These are phyloP conservation scores for Agriopis aurantiaria DNA, from an alignment of 2,888 invertebrate genomes.

Conservation along the genomic window DNA sequence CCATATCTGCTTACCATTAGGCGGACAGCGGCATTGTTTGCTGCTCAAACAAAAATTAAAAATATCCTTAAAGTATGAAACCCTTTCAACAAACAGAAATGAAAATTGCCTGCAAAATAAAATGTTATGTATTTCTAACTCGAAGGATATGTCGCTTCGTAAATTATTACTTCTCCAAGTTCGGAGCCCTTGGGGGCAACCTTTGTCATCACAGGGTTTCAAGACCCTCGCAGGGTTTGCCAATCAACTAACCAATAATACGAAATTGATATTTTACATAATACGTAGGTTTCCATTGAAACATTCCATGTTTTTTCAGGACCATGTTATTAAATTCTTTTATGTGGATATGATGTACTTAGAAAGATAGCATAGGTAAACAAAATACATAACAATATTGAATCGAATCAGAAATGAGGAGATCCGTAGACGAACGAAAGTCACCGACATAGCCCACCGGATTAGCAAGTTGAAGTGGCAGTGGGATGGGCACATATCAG, in stretches of 20 bases:
- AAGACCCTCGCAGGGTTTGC: slow-evolving; percentile 14
- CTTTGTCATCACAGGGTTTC: slow-evolving; percentile 28
- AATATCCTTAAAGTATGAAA: background rate
- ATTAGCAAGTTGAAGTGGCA: too few species aligned
- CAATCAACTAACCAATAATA: slow-evolving; percentile 30
- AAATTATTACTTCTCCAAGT: slow-evolving; percentile 25
- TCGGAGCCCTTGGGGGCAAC: slow-evolving; percentile 16
- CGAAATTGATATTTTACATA: slow-evolving; percentile 29
- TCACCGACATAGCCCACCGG: too few species aligned
- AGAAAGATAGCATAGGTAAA: too few species aligned
- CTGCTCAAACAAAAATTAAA: too few species aligned
- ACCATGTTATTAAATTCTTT: slow-evolving; percentile 10
- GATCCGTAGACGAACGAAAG: too few species aligned
- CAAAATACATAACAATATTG: too few species aligned
- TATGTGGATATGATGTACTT: background rate
- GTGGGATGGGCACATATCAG: too few species aligned
- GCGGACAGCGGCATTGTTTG: too few species aligned
- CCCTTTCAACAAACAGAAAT: background rate
- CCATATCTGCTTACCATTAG: too few species aligned
- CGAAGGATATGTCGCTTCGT: background rate
- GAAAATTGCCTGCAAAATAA: background rate
- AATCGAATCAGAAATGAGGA: too few species aligned
- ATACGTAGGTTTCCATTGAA: slow-evolving; percentile 34
- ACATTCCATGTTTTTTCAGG: slow-evolving; percentile 40
- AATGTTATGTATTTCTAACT: background rate